These are phyloP conservation scores for Apodemia mormo DNA, from an alignment of 2,888 invertebrate genomes.

Conservation along the genomic window DNA sequence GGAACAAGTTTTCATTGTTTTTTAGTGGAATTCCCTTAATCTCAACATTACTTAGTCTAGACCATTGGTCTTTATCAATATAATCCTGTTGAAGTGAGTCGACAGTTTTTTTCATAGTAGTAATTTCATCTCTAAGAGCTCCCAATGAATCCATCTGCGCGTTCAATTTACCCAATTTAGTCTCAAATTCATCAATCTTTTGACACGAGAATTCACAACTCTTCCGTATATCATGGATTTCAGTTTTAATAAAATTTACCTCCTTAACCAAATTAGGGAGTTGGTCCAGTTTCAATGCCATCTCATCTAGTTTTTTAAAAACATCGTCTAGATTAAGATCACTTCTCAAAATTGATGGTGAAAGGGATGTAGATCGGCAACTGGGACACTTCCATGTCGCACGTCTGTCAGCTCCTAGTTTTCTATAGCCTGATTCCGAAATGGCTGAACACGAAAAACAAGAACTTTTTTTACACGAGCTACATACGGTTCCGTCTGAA, in stretches of 20 bases:
- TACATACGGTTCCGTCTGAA: conserved; percentile 9
- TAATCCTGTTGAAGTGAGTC: neutral
- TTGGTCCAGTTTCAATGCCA: neutral
- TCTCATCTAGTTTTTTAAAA: no score
- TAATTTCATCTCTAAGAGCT: conserved; percentile 3
- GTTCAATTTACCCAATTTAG: no score
- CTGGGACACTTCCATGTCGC: no score
- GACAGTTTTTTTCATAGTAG: conserved; percentile 1
- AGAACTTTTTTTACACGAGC: conserved; percentile 20
- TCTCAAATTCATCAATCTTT: no score
- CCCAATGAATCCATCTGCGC: conserved; percentile 4
- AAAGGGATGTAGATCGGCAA: no score
- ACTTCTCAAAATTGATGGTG: no score
- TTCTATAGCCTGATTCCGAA: no score
- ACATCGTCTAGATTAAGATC: conserved; percentile 3
- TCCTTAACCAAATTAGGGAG: neutral
- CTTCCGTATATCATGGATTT: neutral
- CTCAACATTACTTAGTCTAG: conserved; percentile 18
- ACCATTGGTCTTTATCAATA: conserved; percentile 12
- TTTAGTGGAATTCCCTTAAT: no score
- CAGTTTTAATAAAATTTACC: neutral
- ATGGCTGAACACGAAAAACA: no score
- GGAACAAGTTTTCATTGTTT: neutral
- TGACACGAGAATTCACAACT: neutral
- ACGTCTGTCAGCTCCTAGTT: no score